Evolutionary conservation across 2,113 vertebrate species (phyloP), one percentile per base, ranked within the genome.

Genomic region (Cynocephalus volans): DNA sequence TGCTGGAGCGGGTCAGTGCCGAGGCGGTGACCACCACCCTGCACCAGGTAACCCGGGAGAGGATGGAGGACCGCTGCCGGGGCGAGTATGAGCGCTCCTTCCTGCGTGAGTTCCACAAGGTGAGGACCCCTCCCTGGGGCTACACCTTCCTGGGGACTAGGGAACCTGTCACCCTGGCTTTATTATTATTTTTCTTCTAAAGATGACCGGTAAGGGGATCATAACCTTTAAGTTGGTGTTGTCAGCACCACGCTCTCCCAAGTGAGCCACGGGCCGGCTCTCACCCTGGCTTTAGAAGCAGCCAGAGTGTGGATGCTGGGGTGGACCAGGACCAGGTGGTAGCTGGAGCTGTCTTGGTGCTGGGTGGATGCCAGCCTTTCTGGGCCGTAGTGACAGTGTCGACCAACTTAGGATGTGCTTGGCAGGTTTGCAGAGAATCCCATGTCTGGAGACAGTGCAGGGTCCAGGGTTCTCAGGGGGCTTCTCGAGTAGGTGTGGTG

Each of bases 71-170:
- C 95, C 98, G 99, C 13, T 99, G 99, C 98, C 96, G 99, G 0
- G 99, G 99, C 3, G 99, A 99, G 52, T 99, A 99, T 0, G 99
- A 99, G 91, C 99, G 98, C 96, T 99, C 99, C 80, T 99, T 99
- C 97, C 99, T 99, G 26, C 97, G 80, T 0, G 99, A 99, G 97
- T 99, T 99, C 97, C 99, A 99, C 98, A 99, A 99, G 99, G 99
- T 99, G 48, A 94, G 75, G 41, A 5, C 12, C 10, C 2, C 17
- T 8, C 8, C 33, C 19, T 17, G 9, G 2, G 5, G 8, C 10
- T 28, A 0, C 21, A 17, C 14, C 23, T 23, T 28, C 17, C 8
- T 1, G 8, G 2, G 12, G n/a, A 5, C 1, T 0, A 1, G 31
- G 13, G 41, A 13, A 9, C 7, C 10, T 14, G 45, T 60, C 2